These are phyloP conservation scores for Brenthis ino DNA, from an alignment of 2,888 invertebrate genomes.

Conservation along the genomic window DNA sequence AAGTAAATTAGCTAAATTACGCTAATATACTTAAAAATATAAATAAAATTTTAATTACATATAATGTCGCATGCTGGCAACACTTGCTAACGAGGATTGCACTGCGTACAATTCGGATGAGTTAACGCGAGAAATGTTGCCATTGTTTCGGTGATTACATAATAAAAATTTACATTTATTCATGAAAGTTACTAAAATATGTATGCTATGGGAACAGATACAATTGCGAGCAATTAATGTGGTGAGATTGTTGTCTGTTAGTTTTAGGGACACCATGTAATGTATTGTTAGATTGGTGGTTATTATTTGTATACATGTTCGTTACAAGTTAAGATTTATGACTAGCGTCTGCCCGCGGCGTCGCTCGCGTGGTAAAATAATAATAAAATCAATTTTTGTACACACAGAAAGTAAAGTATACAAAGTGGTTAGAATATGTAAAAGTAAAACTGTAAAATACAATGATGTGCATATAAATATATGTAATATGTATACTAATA, in stretches of 20 bases:
- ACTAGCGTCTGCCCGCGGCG: too few relatives aligned
- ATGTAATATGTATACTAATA: too few relatives aligned
- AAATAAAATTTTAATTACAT: conserved; percentile 26
- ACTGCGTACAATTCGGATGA: conserved; percentile 26
- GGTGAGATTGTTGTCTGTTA: conserved; percentile 9
- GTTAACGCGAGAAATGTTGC: conserved; percentile 32
- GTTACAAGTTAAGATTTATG: too few relatives aligned
- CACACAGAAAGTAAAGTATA: too few relatives aligned
- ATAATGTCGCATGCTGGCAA: conserved; percentile 20
- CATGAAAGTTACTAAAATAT: conserved; percentile 35
- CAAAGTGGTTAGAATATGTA: too few relatives aligned
- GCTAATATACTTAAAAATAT: background rate
- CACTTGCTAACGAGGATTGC: conserved; percentile 16
- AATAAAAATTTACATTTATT: conserved; percentile 31
- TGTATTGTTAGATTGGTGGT: conserved; percentile 15
- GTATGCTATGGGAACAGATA: conserved; percentile 34
- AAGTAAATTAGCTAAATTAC: conserved; percentile 7
- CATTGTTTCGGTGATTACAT: conserved; percentile 37
- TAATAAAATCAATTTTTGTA: too few relatives aligned
- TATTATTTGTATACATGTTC: background rate
- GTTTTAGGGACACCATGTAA: conserved; percentile 7
- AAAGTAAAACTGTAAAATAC: too few relatives aligned
- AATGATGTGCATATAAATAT: too few relatives aligned
- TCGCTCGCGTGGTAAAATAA: too few relatives aligned
- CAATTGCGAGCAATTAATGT: conserved; percentile 28